These are phyloP conservation scores for Ctenicera cuprea DNA, from an alignment of 2,888 invertebrate species.

Conservation along the genomic window DNA sequence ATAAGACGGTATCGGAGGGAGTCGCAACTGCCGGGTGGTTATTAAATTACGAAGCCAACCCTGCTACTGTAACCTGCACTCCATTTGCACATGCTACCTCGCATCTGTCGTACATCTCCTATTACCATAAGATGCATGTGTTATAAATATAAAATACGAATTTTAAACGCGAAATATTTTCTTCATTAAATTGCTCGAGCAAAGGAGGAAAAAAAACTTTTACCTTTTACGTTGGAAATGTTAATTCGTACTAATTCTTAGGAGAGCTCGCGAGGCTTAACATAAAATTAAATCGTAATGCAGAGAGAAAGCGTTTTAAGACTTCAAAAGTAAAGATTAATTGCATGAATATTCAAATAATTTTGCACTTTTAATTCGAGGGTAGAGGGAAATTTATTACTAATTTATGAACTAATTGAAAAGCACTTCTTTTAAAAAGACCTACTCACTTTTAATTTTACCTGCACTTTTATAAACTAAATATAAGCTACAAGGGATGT, in stretches of 20 bases:
- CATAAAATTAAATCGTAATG: slow-evolving; percentile 53
- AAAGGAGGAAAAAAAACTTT: not conserved
- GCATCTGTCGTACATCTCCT: slow-evolving; percentile 36
- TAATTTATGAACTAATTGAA: slow-evolving; percentile 56
- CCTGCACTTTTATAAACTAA: slow-evolving; percentile 7
- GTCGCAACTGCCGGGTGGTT: slow-evolving; percentile 65
- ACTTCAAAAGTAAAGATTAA: slow-evolving; percentile 55
- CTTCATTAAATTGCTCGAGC: not conserved
- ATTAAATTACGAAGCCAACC: slow-evolving; percentile 69
- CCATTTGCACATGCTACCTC: slow-evolving; percentile 51
- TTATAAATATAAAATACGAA: not conserved
- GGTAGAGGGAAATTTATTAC: slow-evolving; percentile 54
- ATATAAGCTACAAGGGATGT: not conserved
- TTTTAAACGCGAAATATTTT: too few species aligned
- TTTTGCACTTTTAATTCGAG: slow-evolving; percentile 53
- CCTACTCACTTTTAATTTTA: not conserved
- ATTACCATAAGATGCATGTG: not conserved
- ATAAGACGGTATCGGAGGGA: slow-evolving; percentile 66
- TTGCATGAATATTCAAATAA: slow-evolving; percentile 55
- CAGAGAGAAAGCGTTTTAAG: slow-evolving; percentile 54
- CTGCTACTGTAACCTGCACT: slow-evolving; percentile 51
- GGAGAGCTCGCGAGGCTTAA: slow-evolving; percentile 45
- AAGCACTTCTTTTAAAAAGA: slow-evolving; percentile 47
- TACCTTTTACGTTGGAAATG: slow-evolving; percentile 25
- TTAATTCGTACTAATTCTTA: slow-evolving; percentile 50